Evolutionary conservation across 2,113 vertebrate genomes (phyloP), one percentile per base, ranked within the genome.

Genomic region (Podarcis muralis): DNA sequence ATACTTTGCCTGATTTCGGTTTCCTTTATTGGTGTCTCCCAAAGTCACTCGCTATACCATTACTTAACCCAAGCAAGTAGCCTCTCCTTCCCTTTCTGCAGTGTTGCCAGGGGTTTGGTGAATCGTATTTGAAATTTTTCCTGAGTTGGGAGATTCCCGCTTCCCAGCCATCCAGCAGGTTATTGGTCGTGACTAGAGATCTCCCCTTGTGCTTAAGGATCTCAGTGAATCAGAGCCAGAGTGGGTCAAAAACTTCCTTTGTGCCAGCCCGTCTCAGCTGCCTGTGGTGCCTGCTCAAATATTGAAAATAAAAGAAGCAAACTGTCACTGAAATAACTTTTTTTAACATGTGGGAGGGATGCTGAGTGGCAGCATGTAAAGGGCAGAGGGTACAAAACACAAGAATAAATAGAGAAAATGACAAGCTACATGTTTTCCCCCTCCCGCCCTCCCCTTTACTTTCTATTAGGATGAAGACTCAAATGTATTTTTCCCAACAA

Each of bases 401-500:
- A 97, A 97, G 92, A 94, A 89, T 92, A 96, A 97, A 97, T 97
- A 97, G 97, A 97, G 96, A 97, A 97, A 96, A 96, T 96, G 96
- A 96, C 97, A 97, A 97, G 97, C 94, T 84, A 84, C 81, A 80
- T 71, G 16, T 71, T 77, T 40, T 40, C 59, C 87, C 62, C 87
- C 62, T 35, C 87, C 87, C 87, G 16, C 81, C 74, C 87, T 5
- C 97, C 97, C 96, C 97, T 71, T 59, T 57, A 87, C 81, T 59
- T 72, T 71, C 85, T 87, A 84, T 35, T 71, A 90, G 80, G 76
- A 87, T 90, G 89, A 87, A 84, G 87, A 90, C 81, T 90, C 81
- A 90, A 83, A 97, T 97, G 97, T 96, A 95, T 86, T 82, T 96
- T 96, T 97, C 97, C 97, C 96, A 97, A 98, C 97, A 98, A 97